Conservation (phyloP, 2,888 invertebrate genomes). For the Cotesia congregata region DNA sequence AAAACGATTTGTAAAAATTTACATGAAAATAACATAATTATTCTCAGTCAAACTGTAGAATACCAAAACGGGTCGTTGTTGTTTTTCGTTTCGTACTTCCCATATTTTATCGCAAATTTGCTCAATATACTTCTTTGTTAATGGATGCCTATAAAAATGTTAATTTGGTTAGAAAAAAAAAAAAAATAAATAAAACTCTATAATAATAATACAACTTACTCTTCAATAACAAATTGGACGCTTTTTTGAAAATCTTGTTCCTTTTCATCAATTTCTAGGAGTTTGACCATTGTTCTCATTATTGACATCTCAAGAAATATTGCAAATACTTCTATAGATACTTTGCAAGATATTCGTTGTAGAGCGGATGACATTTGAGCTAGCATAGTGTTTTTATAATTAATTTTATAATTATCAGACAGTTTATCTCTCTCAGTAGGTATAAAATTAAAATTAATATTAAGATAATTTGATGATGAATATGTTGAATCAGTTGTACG, state of each 20-base stretch:
- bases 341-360: slow-evolving; percentile 74
- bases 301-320: slow-evolving; percentile 75
- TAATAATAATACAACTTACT: slow-evolving; percentile 69
- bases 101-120: slow-evolving; percentile 79
- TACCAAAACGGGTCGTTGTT: slow-evolving; percentile 74
- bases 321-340: slow-evolving; percentile 77
- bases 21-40: slow-evolving; percentile 73
- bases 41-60: slow-evolving; percentile 77
- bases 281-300: slow-evolving; percentile 75
- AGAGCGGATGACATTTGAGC: slow-evolving; percentile 75
- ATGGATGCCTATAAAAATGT: slow-evolving; percentile 3
- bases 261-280: slow-evolving; percentile 74
- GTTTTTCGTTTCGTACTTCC: slow-evolving; percentile 74
- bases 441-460: slow-evolving; percentile 62
- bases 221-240: slow-evolving; percentile 73
- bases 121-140: slow-evolving; percentile 76
- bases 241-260: slow-evolving; percentile 72
- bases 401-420: slow-evolving; percentile 59
- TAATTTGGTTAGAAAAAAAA: background rate
- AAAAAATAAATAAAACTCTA: background rate
- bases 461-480: slow-evolving; percentile 57
- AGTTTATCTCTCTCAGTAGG: slow-evolving; percentile 61
- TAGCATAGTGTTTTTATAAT: slow-evolving; percentile 62
- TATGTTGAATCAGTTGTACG: slow-evolving; percentile 53
- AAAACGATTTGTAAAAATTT: slow-evolving; percentile 23